phyloP scores from a whole-genome alignment of 2,113 vertebrate genomes.

The Sakesphorus luctuosus region DNA sequence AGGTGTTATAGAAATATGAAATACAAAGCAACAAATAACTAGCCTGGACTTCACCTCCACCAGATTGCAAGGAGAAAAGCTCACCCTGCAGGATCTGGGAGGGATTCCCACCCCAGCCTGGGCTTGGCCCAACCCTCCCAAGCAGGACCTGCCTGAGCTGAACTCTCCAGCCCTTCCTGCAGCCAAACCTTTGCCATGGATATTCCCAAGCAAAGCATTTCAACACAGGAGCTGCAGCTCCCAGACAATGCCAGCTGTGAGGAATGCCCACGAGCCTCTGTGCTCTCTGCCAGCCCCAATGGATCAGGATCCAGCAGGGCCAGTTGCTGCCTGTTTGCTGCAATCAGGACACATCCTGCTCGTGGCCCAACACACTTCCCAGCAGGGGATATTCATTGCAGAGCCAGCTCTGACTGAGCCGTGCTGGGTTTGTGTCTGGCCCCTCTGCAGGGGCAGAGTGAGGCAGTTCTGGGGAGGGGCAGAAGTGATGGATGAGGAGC shows the following conservation, averaged over 20 bases:
- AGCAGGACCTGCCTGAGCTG: not conserved
- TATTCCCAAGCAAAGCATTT: not conserved
- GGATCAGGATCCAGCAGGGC: not conserved
- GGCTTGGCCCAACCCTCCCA: not conserved
- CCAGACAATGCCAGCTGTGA: not conserved
- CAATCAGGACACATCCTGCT: not conserved
- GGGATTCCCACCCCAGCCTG: not conserved
- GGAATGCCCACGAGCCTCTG: not conserved
- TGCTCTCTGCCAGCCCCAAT: not conserved
- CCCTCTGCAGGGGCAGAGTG: not conserved
- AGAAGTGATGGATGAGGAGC: not conserved
- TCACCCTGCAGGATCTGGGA: not conserved
- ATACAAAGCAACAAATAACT: not conserved
- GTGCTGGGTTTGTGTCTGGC: not conserved
- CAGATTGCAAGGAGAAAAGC: not conserved
- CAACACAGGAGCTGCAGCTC: not conserved
- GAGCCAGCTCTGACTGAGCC: not conserved
- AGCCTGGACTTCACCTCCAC: not conserved
- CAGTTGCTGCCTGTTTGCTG: not conserved
- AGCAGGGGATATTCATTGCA: not conserved
- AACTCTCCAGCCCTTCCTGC: not conserved
- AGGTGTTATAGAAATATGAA: not conserved
- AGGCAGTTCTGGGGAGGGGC: not conserved
- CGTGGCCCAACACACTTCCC: not conserved
- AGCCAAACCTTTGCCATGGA: constrained; percentile 27